Evolutionary conservation across 2,797 vertebrate genomes (phyloP).

Genomic region (Scolopax bukidnonensis): DNA sequence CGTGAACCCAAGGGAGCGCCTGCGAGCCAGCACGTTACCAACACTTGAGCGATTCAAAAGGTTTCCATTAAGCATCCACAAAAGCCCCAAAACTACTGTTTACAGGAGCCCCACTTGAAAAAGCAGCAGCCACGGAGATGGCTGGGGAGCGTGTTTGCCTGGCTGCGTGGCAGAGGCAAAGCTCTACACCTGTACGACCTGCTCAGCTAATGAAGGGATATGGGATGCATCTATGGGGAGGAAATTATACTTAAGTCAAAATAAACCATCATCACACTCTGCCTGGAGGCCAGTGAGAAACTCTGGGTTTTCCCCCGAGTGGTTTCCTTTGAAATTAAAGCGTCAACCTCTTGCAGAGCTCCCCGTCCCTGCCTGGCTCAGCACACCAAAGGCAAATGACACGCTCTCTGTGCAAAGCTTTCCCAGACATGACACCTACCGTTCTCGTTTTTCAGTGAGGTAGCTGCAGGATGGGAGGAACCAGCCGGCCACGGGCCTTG

Average conservation of each 20-base stretch:
- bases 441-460: not conserved
- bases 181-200: not conserved
- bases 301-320: not conserved
- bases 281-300: not conserved
- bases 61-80: not conserved
- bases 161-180: not conserved
- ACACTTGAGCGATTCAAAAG: accelerated
- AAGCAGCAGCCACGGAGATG: not conserved
- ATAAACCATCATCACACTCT: not conserved
- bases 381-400: not conserved
- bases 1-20: not conserved
- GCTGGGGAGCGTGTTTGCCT: not conserved
- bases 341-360: not conserved
- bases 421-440: not conserved
- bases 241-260: not conserved
- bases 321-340: not conserved
- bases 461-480: not conserved
- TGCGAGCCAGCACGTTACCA: accelerated
- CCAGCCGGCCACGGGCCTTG: not conserved
- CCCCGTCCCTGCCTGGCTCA: not conserved
- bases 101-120: not conserved
- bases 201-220: not conserved
- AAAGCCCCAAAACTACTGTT: not conserved
- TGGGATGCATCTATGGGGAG: not conserved
- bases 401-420: not conserved